These are phyloP conservation scores for Antechinus stuartii DNA, from an alignment of 2,113 vertebrate genomes.

Conservation along the genomic window DNA sequence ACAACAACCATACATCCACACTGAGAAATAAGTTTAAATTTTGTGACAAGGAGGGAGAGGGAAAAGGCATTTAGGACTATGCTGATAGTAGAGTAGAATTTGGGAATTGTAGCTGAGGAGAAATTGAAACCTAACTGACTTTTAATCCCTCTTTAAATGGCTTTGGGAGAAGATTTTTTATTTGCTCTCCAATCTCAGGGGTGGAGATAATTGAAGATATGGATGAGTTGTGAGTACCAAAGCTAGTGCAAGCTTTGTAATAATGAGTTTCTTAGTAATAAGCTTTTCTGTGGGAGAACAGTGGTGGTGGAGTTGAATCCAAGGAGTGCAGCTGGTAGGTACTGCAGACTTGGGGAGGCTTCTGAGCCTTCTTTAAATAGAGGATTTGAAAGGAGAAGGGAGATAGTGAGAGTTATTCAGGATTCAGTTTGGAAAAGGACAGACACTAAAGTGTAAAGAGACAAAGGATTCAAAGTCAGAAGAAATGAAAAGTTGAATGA, in stretches of 20 bases:
- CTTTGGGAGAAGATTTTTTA: neutral
- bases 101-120: neutral
- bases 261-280: neutral
- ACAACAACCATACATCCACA: neutral
- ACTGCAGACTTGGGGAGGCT: neutral
- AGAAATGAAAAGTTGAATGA: neutral
- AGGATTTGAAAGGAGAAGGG: neutral
- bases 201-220: neutral
- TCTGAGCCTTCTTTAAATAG: neutral
- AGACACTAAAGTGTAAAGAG: neutral
- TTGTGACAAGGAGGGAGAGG: neutral
- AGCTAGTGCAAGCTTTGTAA: neutral
- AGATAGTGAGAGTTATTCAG: neutral
- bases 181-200: neutral
- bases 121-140: neutral
- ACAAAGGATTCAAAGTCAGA: neutral
- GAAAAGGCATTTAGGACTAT: neutral
- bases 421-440: neutral
- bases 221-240: neutral
- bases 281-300: neutral
- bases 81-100: neutral
- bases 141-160: neutral
- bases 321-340: neutral
- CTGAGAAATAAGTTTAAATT: neutral
- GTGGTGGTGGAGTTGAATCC: neutral